Percentiles rank a stretch among this genome's conserved stretches.
Conservation (phyloP, 2,888 invertebrate species). For the Oxystoma pomonae region DNA sequence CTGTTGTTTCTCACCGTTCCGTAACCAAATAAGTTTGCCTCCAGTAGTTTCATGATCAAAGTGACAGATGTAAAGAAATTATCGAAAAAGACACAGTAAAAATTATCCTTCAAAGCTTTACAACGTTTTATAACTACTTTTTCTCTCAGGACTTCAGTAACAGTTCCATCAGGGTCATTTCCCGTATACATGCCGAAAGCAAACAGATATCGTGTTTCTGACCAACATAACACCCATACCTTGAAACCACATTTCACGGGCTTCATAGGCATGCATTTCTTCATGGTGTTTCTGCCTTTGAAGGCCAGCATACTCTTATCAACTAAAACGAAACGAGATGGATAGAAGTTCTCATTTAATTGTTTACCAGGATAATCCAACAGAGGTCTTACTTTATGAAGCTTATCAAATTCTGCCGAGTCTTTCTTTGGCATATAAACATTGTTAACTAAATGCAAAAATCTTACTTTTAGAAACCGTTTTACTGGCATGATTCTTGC, state of each 20-base stretch:
- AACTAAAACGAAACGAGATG: conserved; percentile 5
- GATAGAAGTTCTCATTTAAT: conserved; percentile 1
- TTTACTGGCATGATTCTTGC: conserved; percentile 4
- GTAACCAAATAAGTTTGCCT: no score
- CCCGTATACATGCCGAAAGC: no score
- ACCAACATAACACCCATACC: conserved; percentile 29
- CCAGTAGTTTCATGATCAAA: no score
- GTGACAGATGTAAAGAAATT: no score
- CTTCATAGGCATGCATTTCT: conserved; percentile 6
- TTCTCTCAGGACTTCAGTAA: no score
- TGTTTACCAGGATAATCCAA: conserved; percentile 5
- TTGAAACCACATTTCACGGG: conserved; percentile 24
- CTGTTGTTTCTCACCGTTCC: no score
- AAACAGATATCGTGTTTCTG: no score
- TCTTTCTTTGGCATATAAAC: conserved; percentile 5
- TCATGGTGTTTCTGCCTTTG: conserved; percentile 3
- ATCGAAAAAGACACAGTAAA: no score
- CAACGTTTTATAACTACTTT: no score
- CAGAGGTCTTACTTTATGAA: conserved; percentile 10
- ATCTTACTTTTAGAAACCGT: conserved; percentile 8
- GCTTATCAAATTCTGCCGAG: conserved; percentile 2
- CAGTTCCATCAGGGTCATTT: no score
- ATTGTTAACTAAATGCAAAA: conserved; percentile 4
- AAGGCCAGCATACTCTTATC: conserved; percentile 5
- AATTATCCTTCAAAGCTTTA: no score